Base-by-base conservation (phyloP, 2,888 invertebrate species). In the Drosophila cognata region DNA sequence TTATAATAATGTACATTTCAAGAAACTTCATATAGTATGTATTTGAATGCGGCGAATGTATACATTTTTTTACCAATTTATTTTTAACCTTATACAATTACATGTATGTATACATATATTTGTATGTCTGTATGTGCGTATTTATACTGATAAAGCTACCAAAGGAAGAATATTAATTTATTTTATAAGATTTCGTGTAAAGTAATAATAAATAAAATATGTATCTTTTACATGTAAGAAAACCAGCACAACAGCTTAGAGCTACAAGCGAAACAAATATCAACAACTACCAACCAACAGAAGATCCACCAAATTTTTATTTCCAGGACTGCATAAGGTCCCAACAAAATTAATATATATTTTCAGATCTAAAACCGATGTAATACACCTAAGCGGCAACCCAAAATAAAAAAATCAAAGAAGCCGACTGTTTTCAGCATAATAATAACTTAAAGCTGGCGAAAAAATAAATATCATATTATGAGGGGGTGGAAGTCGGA, bases 141-240 rank as follows among this genome's bases (percentile, higher is more conserved):
- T 83, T 88, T 85, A 79, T 84, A 82, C 77, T 84, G 79, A 84
- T 80, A 72, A 89, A 77, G 73, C 81, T 89, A 86, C 85, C 85
- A 86, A 86, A 86, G 85, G 85, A 85, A 79, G 77, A 70, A 75
- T 80, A 82, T 80, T 82, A 87, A 85, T 89, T 89, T 88, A 88
- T 86, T 89, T 86, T 85, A 82, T 86, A 89, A 85, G 88, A 88
- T 78, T 84, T 68, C 71, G 77, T 87, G 89, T 89, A 85, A 89
- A 88, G 77, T 74, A 88, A 71, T 67, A 81, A 74, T 72, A 73
- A 89, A 74, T 84, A 87, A 74, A 77, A 81, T 73, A 79, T 79
- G 79, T 78, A 78, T 79, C 79, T 79, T 78, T 78, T 78, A 78
- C 78, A 79, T 72, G 79, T 65, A 78, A 72, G 72, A 53, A 46